Evolutionary conservation across 2,797 vertebrate species (phyloP).

Genomic region (Glyptemys insculpta): DNA sequence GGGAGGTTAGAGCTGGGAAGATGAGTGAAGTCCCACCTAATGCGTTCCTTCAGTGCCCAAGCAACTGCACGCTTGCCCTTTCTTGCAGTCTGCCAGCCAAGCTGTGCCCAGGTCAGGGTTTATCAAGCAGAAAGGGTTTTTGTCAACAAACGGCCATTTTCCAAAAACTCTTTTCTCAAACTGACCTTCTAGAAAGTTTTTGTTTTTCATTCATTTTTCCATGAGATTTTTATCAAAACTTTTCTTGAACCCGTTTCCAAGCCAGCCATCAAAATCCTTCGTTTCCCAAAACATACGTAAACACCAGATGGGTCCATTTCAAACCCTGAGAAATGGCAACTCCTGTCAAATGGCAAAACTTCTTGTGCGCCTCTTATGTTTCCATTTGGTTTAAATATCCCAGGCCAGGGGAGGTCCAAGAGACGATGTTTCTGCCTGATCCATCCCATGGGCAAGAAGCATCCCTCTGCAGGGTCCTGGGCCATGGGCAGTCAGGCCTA

Average conservation of each 20-base stretch:
- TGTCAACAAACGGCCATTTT: no score
- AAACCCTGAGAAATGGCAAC: fast-evolving
- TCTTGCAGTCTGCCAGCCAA: not conserved
- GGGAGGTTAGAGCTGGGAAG: not conserved
- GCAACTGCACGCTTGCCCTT: no score
- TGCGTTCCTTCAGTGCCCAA: not conserved
- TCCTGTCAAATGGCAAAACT: fast-evolving
- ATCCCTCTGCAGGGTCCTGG: no score
- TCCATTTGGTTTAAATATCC: not conserved
- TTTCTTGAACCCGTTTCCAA: not conserved
- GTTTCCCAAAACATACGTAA: not conserved
- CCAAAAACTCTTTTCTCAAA: no score
- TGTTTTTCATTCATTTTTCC: no score
- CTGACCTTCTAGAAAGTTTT: no score
- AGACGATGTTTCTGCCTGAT: no score
- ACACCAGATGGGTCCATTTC: fast-evolving
- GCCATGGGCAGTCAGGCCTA: no score
- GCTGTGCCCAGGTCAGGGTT: fast-evolving
- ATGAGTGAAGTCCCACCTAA: fast-evolving
- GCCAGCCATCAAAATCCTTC: not conserved
- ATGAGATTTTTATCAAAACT: no score
- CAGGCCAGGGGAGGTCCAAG: not conserved
- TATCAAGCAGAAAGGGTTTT: no score
- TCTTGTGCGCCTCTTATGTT: not conserved
- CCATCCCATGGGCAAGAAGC: no score